phyloP scores from a whole-genome alignment of 2,113 vertebrate species.

The Nannospalax galili region DNA sequence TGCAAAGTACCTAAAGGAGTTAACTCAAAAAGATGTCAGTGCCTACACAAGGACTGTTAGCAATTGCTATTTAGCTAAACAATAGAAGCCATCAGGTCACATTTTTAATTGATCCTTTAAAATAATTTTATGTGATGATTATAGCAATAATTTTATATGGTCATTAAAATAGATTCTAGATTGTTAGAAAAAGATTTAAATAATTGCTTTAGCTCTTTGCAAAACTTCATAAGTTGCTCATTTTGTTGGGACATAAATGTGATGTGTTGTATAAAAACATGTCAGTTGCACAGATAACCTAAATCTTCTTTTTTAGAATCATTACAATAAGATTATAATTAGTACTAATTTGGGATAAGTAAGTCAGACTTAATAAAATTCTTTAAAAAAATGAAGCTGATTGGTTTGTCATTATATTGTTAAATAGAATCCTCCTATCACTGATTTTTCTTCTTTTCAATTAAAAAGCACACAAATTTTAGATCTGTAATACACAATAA shows the following conservation, averaged over 20 bases:
- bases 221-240: background rate
- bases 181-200: background rate
- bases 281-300: background rate
- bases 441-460: constrained; percentile 4
- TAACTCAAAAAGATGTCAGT: background rate
- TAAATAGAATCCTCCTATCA: background rate
- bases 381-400: background rate
- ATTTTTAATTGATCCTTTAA: background rate
- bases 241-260: background rate
- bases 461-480: background rate
- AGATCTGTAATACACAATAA: constrained; percentile 7
- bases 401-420: background rate
- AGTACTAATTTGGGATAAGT: background rate
- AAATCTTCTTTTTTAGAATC: background rate
- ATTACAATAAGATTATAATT: background rate
- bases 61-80: background rate
- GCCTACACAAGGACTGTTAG: background rate
- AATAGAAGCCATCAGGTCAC: background rate
- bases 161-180: background rate
- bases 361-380: constrained; percentile 9
- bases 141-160: background rate
- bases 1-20: background rate
- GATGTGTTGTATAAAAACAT: background rate
- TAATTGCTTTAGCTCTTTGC: background rate
- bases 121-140: background rate